These are phyloP conservation scores for Artibeus lituratus DNA, from an alignment of 2,797 vertebrate genomes.

Conservation along the genomic window DNA sequence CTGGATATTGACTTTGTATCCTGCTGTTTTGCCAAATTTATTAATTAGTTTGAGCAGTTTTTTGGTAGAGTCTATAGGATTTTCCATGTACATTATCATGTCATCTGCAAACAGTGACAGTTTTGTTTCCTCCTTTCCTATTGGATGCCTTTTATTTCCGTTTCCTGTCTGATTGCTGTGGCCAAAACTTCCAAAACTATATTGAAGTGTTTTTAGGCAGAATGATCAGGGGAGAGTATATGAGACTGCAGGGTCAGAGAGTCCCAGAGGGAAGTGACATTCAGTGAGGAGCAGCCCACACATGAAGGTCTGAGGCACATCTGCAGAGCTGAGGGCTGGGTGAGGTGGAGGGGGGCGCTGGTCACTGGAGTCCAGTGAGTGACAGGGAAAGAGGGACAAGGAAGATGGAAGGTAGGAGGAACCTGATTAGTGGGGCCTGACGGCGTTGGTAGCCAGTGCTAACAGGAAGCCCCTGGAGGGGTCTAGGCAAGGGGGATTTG, in stretches of 20 bases:
- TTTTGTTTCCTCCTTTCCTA: too few relatives aligned
- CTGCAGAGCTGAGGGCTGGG: background rate
- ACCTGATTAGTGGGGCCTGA: background rate
- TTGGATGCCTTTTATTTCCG: too few relatives aligned
- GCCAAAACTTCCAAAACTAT: too few relatives aligned
- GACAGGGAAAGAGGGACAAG: background rate
- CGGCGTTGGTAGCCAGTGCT: background rate
- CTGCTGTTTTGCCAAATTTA: too few relatives aligned
- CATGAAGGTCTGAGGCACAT: accelerated
- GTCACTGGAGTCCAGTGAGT: background rate
- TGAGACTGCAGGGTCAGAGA: background rate
- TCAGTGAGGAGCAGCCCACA: accelerated
- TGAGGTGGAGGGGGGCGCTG: background rate
- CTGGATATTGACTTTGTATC: too few relatives aligned
- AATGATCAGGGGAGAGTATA: background rate
- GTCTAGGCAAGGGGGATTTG: background rate
- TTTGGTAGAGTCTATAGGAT: too few relatives aligned
- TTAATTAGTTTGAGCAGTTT: too few relatives aligned
- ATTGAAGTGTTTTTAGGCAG: background rate
- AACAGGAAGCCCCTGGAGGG: background rate
- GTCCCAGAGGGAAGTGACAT: background rate
- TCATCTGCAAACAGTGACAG: too few relatives aligned
- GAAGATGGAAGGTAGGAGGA: background rate
- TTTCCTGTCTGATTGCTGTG: too few relatives aligned
- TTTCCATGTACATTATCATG: too few relatives aligned